phyloP scores from a whole-genome alignment of 2,797 vertebrate species.

The Melanotaenia trifasciata region DNA sequence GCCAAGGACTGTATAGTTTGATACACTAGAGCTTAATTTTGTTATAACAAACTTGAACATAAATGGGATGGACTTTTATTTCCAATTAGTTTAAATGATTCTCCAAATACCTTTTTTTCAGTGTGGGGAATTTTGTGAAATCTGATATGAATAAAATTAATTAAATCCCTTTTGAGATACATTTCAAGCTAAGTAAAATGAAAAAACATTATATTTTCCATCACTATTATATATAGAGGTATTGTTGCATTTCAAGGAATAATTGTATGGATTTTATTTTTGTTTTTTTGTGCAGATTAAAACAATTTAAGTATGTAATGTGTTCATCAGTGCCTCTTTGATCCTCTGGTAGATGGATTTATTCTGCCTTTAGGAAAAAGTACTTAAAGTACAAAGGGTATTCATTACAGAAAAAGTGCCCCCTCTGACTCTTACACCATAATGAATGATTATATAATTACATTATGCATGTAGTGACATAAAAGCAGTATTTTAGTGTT shows the following conservation, averaged over 20 bases:
- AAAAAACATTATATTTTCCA: neutral
- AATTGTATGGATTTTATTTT: neutral
- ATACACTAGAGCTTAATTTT: neutral
- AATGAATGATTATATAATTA: neutral
- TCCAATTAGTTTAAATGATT: neutral
- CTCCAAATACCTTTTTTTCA: neutral
- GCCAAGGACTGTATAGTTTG: neutral
- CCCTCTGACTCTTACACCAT: neutral
- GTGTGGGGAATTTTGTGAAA: neutral
- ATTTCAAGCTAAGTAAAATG: neutral
- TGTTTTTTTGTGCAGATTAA: neutral
- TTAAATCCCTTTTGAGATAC: neutral
- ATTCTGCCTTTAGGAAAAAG: neutral
- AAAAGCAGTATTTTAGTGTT: neutral
- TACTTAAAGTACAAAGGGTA: neutral
- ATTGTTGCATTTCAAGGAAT: neutral
- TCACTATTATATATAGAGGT: neutral
- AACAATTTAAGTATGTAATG: neutral
- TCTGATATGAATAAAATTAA: neutral
- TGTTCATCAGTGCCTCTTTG: neutral
- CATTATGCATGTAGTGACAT: neutral
- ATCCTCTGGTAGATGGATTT: neutral
- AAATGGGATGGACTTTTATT: neutral
- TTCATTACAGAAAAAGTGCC: neutral
- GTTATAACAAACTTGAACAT: neutral